Evolutionary conservation across 2,797 vertebrate genomes (phyloP).

Genomic region (Lacerta agilis): DNA sequence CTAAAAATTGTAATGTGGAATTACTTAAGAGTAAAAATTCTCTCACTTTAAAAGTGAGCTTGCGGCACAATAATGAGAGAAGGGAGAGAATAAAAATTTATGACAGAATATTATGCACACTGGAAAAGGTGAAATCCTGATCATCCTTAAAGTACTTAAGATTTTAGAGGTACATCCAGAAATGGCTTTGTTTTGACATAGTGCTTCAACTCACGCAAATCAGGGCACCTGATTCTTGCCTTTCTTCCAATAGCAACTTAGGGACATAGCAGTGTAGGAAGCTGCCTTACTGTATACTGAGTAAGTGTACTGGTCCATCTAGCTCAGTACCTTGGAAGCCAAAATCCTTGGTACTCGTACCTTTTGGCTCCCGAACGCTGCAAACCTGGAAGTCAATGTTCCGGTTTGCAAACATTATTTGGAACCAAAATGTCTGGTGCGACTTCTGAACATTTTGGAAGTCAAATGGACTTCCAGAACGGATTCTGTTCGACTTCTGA

Average conservation of each 20-base stretch:
- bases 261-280: too few relatives aligned
- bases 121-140: constrained; percentile 13
- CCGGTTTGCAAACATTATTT: too few relatives aligned
- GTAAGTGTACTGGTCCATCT: too few relatives aligned
- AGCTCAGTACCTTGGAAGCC: too few relatives aligned
- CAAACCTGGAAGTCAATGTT: too few relatives aligned
- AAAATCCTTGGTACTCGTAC: fast-evolving
- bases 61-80: not conserved
- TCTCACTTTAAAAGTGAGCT: not conserved
- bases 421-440: too few relatives aligned
- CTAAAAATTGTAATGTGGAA: not conserved
- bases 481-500: too few relatives aligned
- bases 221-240: not conserved
- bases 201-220: not conserved
- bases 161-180: not conserved
- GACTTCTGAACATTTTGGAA: too few relatives aligned
- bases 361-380: too few relatives aligned
- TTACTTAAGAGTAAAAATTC: not conserved
- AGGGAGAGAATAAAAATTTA: not conserved
- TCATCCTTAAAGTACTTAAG: not conserved
- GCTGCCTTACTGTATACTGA: too few relatives aligned
- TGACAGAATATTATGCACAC: not conserved
- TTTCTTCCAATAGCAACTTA: too few relatives aligned
- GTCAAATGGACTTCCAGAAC: too few relatives aligned
- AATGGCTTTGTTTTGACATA: not conserved